Percentiles rank a stretch among this genome's conserved stretches.
These are phyloP conservation scores for Sarcophaga carnaria DNA, from an alignment of 2,888 invertebrate genomes.

Conservation along the genomic window DNA sequence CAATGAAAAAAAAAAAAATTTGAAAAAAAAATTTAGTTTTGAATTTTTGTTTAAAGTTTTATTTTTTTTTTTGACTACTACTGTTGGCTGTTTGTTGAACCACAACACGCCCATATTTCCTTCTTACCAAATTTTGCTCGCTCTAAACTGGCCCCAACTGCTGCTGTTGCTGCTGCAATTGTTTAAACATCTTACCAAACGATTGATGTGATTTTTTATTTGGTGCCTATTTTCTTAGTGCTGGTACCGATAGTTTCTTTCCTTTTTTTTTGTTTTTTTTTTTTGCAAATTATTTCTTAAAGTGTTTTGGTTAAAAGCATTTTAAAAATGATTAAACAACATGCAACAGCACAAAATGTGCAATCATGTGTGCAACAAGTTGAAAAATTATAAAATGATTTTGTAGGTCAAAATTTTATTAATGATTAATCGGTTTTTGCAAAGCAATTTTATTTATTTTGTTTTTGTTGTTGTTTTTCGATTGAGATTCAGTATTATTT, in stretches of 20 bases:
- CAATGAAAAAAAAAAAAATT: neutral
- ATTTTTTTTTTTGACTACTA: slow-evolving; percentile 51
- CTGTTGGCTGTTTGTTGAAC: slow-evolving; percentile 10
- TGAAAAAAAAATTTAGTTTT: slow-evolving; percentile 19
- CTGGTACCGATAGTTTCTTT: neutral
- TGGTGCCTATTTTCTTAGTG: slow-evolving; percentile 37
- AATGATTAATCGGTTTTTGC: slow-evolving; percentile 55
- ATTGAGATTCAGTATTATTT: slow-evolving; percentile 13
- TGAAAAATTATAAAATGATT: slow-evolving; percentile 61
- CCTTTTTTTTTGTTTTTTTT: neutral
- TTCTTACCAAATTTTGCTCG: neutral
- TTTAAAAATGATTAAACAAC: slow-evolving; percentile 23
- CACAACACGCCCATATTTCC: slow-evolving; percentile 61
- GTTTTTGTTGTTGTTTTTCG: slow-evolving; percentile 37
- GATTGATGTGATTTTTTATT: neutral
- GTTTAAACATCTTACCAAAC: slow-evolving; percentile 6
- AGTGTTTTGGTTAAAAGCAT: slow-evolving; percentile 30
- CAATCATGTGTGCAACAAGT: slow-evolving; percentile 67
- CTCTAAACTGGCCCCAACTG: neutral
- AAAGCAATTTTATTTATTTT: neutral
- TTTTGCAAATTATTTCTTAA: slow-evolving; percentile 26
- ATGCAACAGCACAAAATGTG: slow-evolving; percentile 54
- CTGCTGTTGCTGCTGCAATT: neutral
- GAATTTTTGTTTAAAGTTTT: slow-evolving; percentile 11
- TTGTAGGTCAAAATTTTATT: slow-evolving; percentile 63